Conservation (phyloP, 2,113 vertebrate species). For the Willisornis vidua region DNA sequence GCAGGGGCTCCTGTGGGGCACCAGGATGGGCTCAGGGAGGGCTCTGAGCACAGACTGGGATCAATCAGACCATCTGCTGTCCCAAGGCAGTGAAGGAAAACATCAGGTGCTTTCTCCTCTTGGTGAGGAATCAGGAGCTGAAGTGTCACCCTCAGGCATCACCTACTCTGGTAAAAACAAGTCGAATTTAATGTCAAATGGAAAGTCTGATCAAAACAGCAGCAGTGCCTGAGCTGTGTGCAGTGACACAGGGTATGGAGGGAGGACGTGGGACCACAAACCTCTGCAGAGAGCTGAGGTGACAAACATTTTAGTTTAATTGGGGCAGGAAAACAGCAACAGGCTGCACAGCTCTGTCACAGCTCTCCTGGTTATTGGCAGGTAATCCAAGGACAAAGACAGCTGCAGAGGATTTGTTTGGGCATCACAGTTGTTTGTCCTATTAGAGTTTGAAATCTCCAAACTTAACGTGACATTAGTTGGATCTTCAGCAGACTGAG, state of each 20-base stretch:
- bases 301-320: background rate
- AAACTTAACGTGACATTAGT: fast-evolving
- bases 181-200: background rate
- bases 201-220: background rate
- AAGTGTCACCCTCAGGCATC: background rate
- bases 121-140: background rate
- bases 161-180: fast-evolving
- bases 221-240: background rate
- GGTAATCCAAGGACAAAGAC: fast-evolving
- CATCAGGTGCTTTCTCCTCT: background rate
- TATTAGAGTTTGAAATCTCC: background rate
- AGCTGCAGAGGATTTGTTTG: background rate
- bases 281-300: background rate
- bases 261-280: background rate
- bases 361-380: background rate
- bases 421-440: too few species aligned
- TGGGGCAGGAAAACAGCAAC: background rate
- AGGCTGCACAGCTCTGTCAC: fast-evolving
- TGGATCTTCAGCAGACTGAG: background rate
- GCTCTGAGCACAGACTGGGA: background rate
- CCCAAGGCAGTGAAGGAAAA: background rate
- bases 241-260: background rate
- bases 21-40: background rate
- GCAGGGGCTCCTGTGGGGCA: background rate
- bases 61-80: background rate